Evolutionary conservation across 2,888 invertebrate species (phyloP), one percentile per base, ranked within the genome.

Genomic region (Megalurothrips usitatus): DNA sequence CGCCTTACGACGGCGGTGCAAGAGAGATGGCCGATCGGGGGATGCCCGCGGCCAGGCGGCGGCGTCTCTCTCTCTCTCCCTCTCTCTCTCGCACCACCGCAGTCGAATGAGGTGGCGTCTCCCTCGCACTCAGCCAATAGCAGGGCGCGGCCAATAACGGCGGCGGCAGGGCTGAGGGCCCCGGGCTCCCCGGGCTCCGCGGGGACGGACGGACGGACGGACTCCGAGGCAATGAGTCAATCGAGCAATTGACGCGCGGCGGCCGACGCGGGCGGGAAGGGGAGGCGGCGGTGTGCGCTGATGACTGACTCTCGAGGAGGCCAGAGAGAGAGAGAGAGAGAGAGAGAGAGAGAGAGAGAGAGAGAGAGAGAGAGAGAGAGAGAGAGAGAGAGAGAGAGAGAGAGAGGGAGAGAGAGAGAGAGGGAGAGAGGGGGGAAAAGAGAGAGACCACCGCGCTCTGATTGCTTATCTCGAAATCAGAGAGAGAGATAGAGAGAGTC

Each of bases 381-480:
- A 58, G 58, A 10, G 19, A 75, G 26, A 52, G 58, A 58, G 58
- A 14, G 58, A 58, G 58, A 58, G 58, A 58, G 58, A 58, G 58
- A 58, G 58, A 10, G 19, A 75, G 26, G 10, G 58, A 58, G 58
- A 14, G 58, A 58, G 58, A 58, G 58, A 58, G 58, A 58, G 58
- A 58, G 58, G 6, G 19, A n/a, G n/a, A n/a, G n/a, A n/a, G n/a
- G n/a, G n/a, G n/a, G n/a, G n/a, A n/a, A n/a, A n/a, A n/a, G n/a
- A n/a, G n/a, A n/a, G n/a, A n/a, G n/a, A 49, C 52, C n/a, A n/a
- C 6, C 34, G 34, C 58, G n/a, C 58, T 58, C 14, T 75, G 68
- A 75, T 75, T 75, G 68, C 68, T 75, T 75, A 75, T 75, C 68
- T 75, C 23, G 26, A 11, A 75, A 75, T 75, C 68, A 75, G 26